Evolutionary conservation across 1,140 invertebrate species (phyloP).

Genomic region (Drosophila sucinea): DNA sequence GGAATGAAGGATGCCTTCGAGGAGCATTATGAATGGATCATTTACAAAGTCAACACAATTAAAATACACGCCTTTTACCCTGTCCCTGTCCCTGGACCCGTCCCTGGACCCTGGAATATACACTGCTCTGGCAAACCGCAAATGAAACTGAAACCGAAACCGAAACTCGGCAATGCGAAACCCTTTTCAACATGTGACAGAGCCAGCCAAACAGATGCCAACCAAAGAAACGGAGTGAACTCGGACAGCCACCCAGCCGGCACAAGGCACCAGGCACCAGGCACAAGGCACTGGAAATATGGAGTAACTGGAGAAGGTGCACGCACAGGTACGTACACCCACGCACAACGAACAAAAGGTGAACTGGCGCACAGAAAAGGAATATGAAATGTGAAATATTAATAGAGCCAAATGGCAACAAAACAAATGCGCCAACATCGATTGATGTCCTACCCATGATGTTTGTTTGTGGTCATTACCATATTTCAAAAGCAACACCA

Average conservation of each 20-base stretch:
- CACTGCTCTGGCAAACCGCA: slow-evolving; percentile 23
- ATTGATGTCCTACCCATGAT: slow-evolving; percentile 48
- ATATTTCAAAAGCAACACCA: slow-evolving; percentile 35
- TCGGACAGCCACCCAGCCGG: slow-evolving; percentile 7
- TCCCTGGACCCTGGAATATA: background rate
- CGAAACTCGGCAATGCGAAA: slow-evolving; percentile 34
- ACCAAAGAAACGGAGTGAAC: background rate
- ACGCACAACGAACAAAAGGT: background rate
- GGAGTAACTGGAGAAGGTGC: slow-evolving; percentile 1
- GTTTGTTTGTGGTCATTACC: slow-evolving; percentile 46
- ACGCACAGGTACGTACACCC: background rate
- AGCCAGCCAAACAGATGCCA: slow-evolving; percentile 21
- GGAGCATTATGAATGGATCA: slow-evolving; percentile 73
- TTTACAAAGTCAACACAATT: slow-evolving; percentile 79
- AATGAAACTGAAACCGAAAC: slow-evolving; percentile 23
- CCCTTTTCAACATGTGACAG: slow-evolving; percentile 53
- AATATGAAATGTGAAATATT: slow-evolving; percentile 63
- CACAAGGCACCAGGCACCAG: slow-evolving; percentile 16
- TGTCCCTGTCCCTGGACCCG: background rate
- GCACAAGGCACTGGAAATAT: slow-evolving; percentile 28
- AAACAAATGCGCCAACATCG: slow-evolving; percentile 45
- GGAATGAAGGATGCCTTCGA: slow-evolving; percentile 52
- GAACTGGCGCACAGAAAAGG: slow-evolving; percentile 1
- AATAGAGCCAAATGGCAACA: slow-evolving; percentile 34
- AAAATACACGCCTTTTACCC: slow-evolving; percentile 51